Percentiles rank a stretch among this genome's conserved stretches.
Evolutionary conservation across 35 echinoderm and acorn worm genomes (phyloP).

Genomic region (Nesometra sesokonis): DNA sequence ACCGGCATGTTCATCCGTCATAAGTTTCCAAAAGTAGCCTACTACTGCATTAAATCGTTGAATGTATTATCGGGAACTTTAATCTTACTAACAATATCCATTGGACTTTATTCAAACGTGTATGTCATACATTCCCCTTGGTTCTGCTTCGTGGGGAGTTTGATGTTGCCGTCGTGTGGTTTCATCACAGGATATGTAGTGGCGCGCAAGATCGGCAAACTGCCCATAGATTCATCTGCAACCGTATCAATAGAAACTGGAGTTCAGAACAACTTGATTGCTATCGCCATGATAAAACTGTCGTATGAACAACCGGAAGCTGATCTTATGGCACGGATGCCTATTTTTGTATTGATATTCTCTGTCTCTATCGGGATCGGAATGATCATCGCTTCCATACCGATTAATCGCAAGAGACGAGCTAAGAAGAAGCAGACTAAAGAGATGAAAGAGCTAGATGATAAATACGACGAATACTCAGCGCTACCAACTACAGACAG

Average conservation of each 20-base stretch:
- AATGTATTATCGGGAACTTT: constrained; percentile 53
- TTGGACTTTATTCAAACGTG: constrained; percentile 68
- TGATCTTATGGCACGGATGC: constrained; percentile 81
- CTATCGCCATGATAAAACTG: constrained; percentile 80
- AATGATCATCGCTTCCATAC: constrained; percentile 54
- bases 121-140: constrained; percentile 63
- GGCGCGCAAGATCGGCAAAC: constrained; percentile 26
- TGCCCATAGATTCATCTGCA: constrained; percentile 43
- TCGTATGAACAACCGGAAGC: constrained; percentile 91
- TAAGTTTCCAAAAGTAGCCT: constrained; percentile 73
- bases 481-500: background rate
- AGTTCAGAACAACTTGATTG: constrained; percentile 91
- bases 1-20: constrained; percentile 66
- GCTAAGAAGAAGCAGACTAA: constrained; percentile 40
- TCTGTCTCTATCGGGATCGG: constrained; percentile 63
- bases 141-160: constrained; percentile 48
- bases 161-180: constrained; percentile 60
- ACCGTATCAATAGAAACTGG: constrained; percentile 87
- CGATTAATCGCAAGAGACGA: constrained; percentile 48
- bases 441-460: constrained; percentile 34
- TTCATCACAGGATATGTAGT: constrained; percentile 71
- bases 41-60: constrained; percentile 66
- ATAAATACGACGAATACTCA: constrained; percentile 15
- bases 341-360: constrained; percentile 69
- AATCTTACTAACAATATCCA: constrained; percentile 37